Base-by-base conservation (phyloP, 2,797 vertebrate genomes). In the Crenichthys baileyi region DNA sequence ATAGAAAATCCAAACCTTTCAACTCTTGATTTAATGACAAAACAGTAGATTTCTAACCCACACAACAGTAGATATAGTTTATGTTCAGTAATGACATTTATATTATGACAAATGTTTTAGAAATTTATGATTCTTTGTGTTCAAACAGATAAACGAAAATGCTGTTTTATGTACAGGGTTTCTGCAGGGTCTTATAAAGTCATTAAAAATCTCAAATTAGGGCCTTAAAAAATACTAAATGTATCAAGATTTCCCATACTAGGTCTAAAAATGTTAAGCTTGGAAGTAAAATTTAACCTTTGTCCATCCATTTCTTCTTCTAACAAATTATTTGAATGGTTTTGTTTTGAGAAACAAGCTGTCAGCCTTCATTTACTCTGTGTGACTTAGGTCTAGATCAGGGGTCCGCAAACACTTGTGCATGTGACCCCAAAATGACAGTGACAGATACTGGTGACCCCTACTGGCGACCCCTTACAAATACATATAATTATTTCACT, bases 1-100 rank as follows among this genome's bases (percentile, higher is more conserved):
- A 61, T 79, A 68, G 73, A n/a, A 78, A 63, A 67, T 83, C 76
- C 5, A 80, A 80, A 80, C 5, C 53, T 53, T 58, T 76, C 56
- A 65, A 71, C 58, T 82, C 65, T 81, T 48, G 65, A 5, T 75
- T 78, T 11, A 68, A 68, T 31, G 67, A 72, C 16, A 16, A 76
- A 41, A 60, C 60, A 15, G 63, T 46, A 26, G 65, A 63, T 75
- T 29, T 77, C 36, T 44, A 74, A 81, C 29, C 46, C 72, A 78
- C 72, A 75, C 56, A 70, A 48, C 51, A 73, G 63, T 1, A 67
- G n/a, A n/a, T 46, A 50, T 5, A 78, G 22, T 36, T 9, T 13
- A 78, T 48, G 68, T 68, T 53, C 70, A 50, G 50, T 51, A 22
- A 73, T 24, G 36, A 70, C 36, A 68, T 70, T 9, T 79, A 79